Percentiles rank a stretch among this genome's conserved stretches.
Evolutionary conservation across 1,140 invertebrate species (phyloP).

Genomic region (Drosophila malerkotliana): DNA sequence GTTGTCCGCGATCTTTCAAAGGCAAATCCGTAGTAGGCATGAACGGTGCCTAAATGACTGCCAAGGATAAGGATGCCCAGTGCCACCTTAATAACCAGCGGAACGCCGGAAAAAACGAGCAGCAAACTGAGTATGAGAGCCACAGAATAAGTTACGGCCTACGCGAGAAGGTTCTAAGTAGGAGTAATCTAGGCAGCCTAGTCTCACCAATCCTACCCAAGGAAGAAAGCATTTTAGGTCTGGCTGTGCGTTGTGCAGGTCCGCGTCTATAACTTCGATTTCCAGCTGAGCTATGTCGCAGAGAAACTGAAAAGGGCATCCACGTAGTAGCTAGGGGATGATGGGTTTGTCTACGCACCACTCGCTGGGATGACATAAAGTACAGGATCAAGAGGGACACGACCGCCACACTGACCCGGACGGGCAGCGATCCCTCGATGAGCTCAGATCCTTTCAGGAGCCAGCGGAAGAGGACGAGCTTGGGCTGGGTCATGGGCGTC

Average conservation of each 20-base stretch:
- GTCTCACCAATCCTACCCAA: slow-evolving; percentile 85
- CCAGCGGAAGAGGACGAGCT: slow-evolving; percentile 12
- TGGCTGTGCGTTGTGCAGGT: slow-evolving; percentile 1
- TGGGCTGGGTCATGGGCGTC: neutral
- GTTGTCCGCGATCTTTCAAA: slow-evolving; percentile 88
- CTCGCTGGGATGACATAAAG: slow-evolving; percentile 3
- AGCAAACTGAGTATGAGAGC: slow-evolving; percentile 89
- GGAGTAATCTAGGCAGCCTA: too few relatives aligned
- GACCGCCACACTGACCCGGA: slow-evolving; percentile 8
- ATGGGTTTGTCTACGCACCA: slow-evolving; percentile 17
- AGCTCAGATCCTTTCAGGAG: slow-evolving; percentile 8
- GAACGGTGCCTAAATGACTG: slow-evolving; percentile 84
- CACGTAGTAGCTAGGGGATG: too few relatives aligned
- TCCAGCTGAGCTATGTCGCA: slow-evolving; percentile 30
- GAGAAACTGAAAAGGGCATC: neutral
- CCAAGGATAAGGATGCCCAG: slow-evolving; percentile 1
- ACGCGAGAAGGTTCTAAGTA: too few relatives aligned
- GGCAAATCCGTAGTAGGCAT: slow-evolving; percentile 85
- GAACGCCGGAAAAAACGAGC: slow-evolving; percentile 92
- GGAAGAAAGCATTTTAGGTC: slow-evolving; percentile 85
- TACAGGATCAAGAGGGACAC: slow-evolving; percentile 17
- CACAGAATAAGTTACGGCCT: slow-evolving; percentile 89
- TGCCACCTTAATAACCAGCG: slow-evolving; percentile 90
- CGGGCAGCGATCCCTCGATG: slow-evolving; percentile 13
- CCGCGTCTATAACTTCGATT: slow-evolving; percentile 22